Evolutionary conservation across 2,797 vertebrate genomes (phyloP), one percentile per base, ranked within the genome.

Genomic region (Babyrousa celebensis): DNA sequence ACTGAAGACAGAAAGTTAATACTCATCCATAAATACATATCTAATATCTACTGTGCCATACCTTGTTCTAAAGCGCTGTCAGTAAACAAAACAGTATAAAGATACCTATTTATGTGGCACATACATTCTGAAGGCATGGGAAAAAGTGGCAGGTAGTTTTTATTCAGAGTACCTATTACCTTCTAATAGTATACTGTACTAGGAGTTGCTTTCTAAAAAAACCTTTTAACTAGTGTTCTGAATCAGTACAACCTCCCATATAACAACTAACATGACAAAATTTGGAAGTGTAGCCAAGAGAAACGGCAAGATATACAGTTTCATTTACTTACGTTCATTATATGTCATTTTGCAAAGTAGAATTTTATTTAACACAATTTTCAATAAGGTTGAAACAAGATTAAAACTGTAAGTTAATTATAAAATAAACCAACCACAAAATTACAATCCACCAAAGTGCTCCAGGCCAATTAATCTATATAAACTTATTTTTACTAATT

Each of bases 381-480:
- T 94, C 32, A 96, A 77, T 75, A 85, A 77, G 67, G n/a, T 3
- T 94, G 70, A 96, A 96, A 79, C 67, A 91, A 88, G n/a, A 95
- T 58, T 84, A 90, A 96, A 91, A 75, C 17, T 91, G 29, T 36
- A 23, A 93, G 12, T 63, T 83, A 95, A 94, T n/a, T 12, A 79
- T 82, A 89, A 96, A 93, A 89, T 85, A 94, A 97, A 93, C 8
- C 36, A 91, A 92, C 21, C 67, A 90, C 25, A 91, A 97, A 96
- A 95, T 82, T 95, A 67, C 36, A 90, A 96, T 80, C 25, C 88
- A 92, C 40, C 32, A 56, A 82, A 96, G 85, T 94, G 56, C 5
- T 54, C 12, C 14, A 62, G 9, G 16, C 1, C 52, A 84, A 11
- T 93, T 92, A 86, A 89, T 71, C 89, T 91, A 92, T 91, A 92